Evolutionary conservation across 1,140 invertebrate species (phyloP), one percentile per base, ranked within the genome.

Genomic region (Pygmarrhopalites habei): DNA sequence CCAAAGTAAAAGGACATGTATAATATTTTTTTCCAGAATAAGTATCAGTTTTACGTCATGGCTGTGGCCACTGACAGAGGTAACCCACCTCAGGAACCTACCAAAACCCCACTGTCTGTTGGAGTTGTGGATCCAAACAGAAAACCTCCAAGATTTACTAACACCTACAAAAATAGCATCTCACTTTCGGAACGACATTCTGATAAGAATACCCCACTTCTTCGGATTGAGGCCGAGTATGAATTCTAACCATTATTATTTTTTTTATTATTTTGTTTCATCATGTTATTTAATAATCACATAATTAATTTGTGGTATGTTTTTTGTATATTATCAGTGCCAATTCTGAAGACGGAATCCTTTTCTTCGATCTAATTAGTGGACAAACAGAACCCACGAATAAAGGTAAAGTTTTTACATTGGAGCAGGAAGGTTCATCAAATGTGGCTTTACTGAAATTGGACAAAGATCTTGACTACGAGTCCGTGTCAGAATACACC

Each of bases 81-180:
- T 7, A 76, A 79, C 66, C 77, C 76, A 39, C n/a, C 19, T 43
- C 80, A 81, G 2, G 79, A 82, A 72, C 77, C 79, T 63, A 82
- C 82, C 66, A 79, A 79, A 46, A 89, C 88, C 58, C 83, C 86
- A 72, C 80, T 94, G 63, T 82, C 86, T 65, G 89, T 95, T 66
- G 81, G 83, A 64, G 88, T 94, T 21, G 88, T 92, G 1, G 88
- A 90, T 72, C 89, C 89, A 1, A 85, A 89, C 72, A 92, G 90
- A 75, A 90, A 92, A 75, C 85, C 89, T 43, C 92, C 92, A 49
- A 80, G 78, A 41, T 89, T 89, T 70, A 85, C 87, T 75, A 83
- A 84, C 53, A n/a, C n/a, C n/a, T n/a, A n/a, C n/a, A n/a, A n/a
- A n/a, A 82, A 76, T 15, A 35, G 32, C 32, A 35, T 35, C 15